These are phyloP conservation scores for Cyclargus thomasi DNA, from an alignment of 1,140 invertebrate species.

Conservation along the genomic window DNA sequence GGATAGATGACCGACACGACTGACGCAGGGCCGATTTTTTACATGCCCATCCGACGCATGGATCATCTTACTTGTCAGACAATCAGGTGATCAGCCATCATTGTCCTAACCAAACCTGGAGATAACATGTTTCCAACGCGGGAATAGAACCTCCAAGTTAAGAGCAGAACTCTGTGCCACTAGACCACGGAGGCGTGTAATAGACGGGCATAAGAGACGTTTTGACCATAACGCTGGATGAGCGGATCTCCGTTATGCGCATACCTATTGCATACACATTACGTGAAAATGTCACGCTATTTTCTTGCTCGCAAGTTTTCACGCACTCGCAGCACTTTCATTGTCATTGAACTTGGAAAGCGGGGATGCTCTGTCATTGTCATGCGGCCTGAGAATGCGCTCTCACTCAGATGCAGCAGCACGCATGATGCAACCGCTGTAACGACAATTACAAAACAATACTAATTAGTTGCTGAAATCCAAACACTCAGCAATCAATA, in stretches of 20 bases:
- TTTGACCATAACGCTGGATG: background rate
- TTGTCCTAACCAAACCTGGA: too few species aligned
- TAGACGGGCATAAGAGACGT: too few species aligned
- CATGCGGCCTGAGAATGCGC: slow-evolving; percentile 65
- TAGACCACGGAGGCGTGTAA: too few species aligned
- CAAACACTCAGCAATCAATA: background rate
- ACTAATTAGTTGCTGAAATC: background rate
- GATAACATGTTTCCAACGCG: too few species aligned
- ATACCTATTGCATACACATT: slow-evolving; percentile 8
- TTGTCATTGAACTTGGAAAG: slow-evolving; percentile 74
- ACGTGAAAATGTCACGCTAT: slow-evolving; percentile 22
- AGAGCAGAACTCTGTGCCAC: too few species aligned
- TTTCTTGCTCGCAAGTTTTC: slow-evolving; percentile 48
- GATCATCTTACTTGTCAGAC: too few species aligned
- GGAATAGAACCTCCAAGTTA: too few species aligned
- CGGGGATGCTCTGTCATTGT: slow-evolving; percentile 67
- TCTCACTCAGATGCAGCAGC: slow-evolving; percentile 46
- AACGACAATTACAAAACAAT: slow-evolving; percentile 17
- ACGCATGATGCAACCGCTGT: slow-evolving; percentile 13
- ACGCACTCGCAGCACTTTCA: slow-evolving; percentile 64
- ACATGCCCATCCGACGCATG: too few species aligned
- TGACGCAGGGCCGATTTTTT: too few species aligned
- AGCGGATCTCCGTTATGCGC: background rate
- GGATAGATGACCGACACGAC: too few species aligned
- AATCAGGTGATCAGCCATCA: too few species aligned